These are phyloP conservation scores for Notocelia uddmanniana DNA, from an alignment of 2,888 invertebrate species.

Conservation along the genomic window DNA sequence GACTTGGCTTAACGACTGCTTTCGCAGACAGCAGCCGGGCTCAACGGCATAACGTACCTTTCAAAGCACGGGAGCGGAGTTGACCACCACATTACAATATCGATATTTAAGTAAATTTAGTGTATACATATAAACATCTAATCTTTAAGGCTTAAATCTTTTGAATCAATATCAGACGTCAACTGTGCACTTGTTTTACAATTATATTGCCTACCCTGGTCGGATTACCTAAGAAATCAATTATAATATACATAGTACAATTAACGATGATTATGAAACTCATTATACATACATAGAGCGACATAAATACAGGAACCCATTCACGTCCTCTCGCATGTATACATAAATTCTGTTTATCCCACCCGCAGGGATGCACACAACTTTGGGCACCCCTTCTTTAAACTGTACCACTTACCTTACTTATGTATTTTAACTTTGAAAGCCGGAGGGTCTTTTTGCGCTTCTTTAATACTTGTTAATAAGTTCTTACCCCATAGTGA, in stretches of 20 bases:
- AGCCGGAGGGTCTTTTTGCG: not conserved
- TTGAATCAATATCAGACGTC: too few relatives aligned
- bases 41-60: too few relatives aligned
- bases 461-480: not conserved
- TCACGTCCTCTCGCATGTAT: constrained; percentile 8
- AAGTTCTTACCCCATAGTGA: not conserved
- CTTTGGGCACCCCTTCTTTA: constrained; percentile 17
- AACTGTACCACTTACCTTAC: not conserved
- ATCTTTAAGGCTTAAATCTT: too few relatives aligned
- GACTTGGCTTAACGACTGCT: too few relatives aligned
- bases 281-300: not conserved
- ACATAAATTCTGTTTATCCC: constrained; percentile 8
- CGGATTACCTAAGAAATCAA: not conserved
- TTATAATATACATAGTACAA: not conserved
- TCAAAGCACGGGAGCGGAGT: too few relatives aligned
- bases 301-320: constrained; percentile 20
- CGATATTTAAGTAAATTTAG: too few relatives aligned
- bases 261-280: not conserved
- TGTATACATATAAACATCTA: too few relatives aligned
- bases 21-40: too few relatives aligned
- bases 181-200: too few relatives aligned
- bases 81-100: too few relatives aligned
- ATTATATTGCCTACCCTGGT: not conserved
- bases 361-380: not conserved
- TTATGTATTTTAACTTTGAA: constrained; percentile 9